Evolutionary conservation across 2,113 vertebrate genomes (phyloP), one percentile per base, ranked within the genome.

Genomic region (Collichthys lucidus): DNA sequence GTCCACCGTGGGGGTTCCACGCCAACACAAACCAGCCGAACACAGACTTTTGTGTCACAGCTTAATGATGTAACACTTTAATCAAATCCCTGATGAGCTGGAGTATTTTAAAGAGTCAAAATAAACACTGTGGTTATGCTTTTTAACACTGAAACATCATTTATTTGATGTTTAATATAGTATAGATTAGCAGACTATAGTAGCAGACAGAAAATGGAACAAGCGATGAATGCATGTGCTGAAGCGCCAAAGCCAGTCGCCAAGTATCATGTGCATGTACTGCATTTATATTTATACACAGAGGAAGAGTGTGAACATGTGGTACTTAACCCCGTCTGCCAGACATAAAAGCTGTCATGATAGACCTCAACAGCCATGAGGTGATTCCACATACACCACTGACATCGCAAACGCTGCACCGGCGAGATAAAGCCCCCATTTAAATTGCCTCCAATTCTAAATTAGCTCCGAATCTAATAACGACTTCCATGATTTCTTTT

Each of bases 391-490:
- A 26, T 78, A 55, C 57, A 66, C 66, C 52, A 5, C 70, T 57
- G 15, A 78, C 83, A 80, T 81, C 75, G 74, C 49, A 66, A 74
- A 85, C 47, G 49, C 77, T 86, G 88, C 84, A 47, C 46, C 1
- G 31, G 29, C 0, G 72, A 84, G 86, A 90, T 90, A 77, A 86
- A 67, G 72, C 77, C 64, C 77, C 49, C 0, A 4, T 70, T 79
- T 71, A 74, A 92, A 88, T 88, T 65, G 47, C 80, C 67, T 91
- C 69, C 42, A 17, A 73, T 88, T 87, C 59, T 47, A 69, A 88
- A 88, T 91, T 85, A 89, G 85, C 82, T 5, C 69, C 6, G 66
- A 86, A 78, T 89, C 76, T 88, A 72, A 91, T 90, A 87, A 81
- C 50, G 31, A 31, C 72, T 65, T 76, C 70, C 62, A 14, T 69